Evolutionary conservation across 1,140 invertebrate genomes (phyloP).

Genomic region (Schlechtendalia chinensis): DNA sequence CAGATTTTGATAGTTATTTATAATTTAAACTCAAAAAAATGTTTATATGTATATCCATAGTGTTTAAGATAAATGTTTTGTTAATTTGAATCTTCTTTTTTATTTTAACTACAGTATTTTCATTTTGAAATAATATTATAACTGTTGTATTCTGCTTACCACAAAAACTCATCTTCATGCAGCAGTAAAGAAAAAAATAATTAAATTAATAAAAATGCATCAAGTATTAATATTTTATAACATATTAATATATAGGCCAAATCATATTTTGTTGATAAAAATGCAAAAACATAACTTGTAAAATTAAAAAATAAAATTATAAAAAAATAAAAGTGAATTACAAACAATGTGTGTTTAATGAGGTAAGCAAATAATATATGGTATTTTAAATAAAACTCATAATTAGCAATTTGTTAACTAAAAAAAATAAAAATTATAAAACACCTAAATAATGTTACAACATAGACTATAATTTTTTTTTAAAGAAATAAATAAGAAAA

Average conservation of each 20-base stretch:
- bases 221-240: slow-evolving; percentile 26
- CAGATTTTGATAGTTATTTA: not conserved
- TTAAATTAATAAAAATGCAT: slow-evolving; percentile 36
- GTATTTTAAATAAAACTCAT: slow-evolving; percentile 16
- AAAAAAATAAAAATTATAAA: not conserved
- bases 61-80: not conserved
- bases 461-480: not conserved
- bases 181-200: slow-evolving; percentile 39
- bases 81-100: slow-evolving; percentile 18
- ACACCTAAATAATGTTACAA: not conserved
- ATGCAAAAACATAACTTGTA: not conserved
- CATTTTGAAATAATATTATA: slow-evolving; percentile 13
- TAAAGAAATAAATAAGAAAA: slow-evolving; percentile 6
- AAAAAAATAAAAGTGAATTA: not conserved
- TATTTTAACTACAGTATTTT: slow-evolving; percentile 1
- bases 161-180: slow-evolving; percentile 49
- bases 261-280: not conserved
- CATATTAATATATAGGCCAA: slow-evolving; percentile 35
- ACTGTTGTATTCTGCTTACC: slow-evolving; percentile 49
- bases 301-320: not conserved
- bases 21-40: not conserved
- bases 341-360: not conserved
- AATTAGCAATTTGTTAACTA: not conserved
- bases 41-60: not conserved
- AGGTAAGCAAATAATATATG: slow-evolving; percentile 13